Evolutionary conservation across 2,113 vertebrate species (phyloP), one percentile per base, ranked within the genome.

Genomic region (Crotalus helleri): DNA sequence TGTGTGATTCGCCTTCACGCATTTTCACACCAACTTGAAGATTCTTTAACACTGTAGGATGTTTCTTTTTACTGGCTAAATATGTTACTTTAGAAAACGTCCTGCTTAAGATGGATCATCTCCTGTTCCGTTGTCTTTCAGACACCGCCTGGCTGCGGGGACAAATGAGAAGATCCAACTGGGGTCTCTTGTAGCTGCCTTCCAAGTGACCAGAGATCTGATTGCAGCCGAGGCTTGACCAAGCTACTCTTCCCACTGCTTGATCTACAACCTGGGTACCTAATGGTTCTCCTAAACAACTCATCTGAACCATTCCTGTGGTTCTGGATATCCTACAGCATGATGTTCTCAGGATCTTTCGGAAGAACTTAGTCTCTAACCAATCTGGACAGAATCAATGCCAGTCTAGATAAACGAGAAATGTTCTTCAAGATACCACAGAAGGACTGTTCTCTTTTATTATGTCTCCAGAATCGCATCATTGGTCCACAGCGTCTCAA

Each of bases 131-230:
- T 10, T 54, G 81, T 92, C 23, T 94, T 61, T 91, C 93, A 99
- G 99, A 97, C 98, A 99, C 96, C 97, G 98, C 4, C 95, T 99
- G 51, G 98, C 99, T 1, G 98, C 98, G 1, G 99, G 99, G 53
- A 99, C 99, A 91, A 98, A 95, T 0, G 99, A 99, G 96, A 99
- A 99, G 98, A 99, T 99, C 94, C 99, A 99, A 98, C 98, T 99
- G 93, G 99, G 99, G 95, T 98, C 99, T 64, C 98, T 99, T 97
- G 98, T 99, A 0, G 99, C 98, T 0, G 99, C 99, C 1, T 99
- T 99, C 97, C 99, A 99, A 94, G 98, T 98, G 69, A 99, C 99
- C 93, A 97, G 99, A 94, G 98, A 99, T 95, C 96, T 99, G 49
- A 98, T 99, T 24, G 98, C 98, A 91, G 98, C 98, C 0, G 98